Evolutionary conservation across 64 coral and sea anemone species (phyloP), one percentile per base, ranked within the genome.

Genomic region (Pachyseris speciosa): DNA sequence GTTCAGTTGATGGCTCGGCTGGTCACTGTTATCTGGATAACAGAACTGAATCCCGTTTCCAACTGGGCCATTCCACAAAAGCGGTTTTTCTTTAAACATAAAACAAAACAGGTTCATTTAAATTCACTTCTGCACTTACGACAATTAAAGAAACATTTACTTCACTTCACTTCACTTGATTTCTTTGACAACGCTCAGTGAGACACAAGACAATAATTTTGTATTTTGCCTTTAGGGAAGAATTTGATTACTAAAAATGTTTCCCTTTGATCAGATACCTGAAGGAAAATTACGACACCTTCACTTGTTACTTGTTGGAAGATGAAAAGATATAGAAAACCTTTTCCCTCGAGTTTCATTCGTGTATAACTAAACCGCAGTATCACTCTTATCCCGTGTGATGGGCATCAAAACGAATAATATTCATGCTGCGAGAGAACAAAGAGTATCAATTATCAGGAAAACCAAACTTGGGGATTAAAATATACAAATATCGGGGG

Each of bases 391-490:
- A 61, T 25, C 25, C 74, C 13, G n/a, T 49, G 22, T 29, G 26
- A 26, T 6, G 12, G 47, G n/a, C 47, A 77, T 55, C 7, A 36
- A 36, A 38, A 25, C 32, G 30, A 81, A 81, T 81, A 40, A 81
- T 60, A 13, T 81, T 52, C 32, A 59, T 27, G 52, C 5, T 60
- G 48, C 13, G 33, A 25, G 17, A 27, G 10, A 24, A 81, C 52
- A 81, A 81, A 61, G 36, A 63, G 34, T 1, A 10, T 0, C 50
- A 81, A 61, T 81, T 81, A 63, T 40, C n/a, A 37, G 22, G 32
- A 81, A 79, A 81, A 81, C 31, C 34, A 81, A 81, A 61, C 55
- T 41, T 24, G n/a, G 77, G 77, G 53, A 81, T 81, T 81, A 81
- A n/a, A 61, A 33, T 40, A 81, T 8, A 37, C 77, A 81, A 57